phyloP scores from a whole-genome alignment of 2,888 invertebrate species.

The Ptychoptera contaminata region DNA sequence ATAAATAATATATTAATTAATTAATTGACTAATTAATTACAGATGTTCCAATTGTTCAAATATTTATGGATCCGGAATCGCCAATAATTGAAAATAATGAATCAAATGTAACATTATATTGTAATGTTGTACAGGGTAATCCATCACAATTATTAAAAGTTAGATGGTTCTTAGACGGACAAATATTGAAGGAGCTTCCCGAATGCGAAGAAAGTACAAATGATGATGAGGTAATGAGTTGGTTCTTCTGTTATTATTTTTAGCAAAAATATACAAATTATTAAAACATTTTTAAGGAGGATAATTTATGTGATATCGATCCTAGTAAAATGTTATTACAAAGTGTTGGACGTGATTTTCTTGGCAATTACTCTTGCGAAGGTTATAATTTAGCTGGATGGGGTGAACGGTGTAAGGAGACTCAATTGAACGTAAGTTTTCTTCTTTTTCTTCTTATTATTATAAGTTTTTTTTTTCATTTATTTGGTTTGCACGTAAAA shows the following conservation, averaged over 20 bases:
- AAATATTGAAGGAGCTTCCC: slow-evolving; percentile 68
- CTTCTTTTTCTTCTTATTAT: slow-evolving; percentile 24
- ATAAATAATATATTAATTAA: slow-evolving; percentile 4
- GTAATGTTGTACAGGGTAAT: slow-evolving; percentile 66
- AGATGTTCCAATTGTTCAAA: slow-evolving; percentile 66
- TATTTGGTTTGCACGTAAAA: no score
- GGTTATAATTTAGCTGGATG: slow-evolving; percentile 81
- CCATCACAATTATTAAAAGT: slow-evolving; percentile 57
- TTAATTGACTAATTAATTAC: slow-evolving; percentile 18
- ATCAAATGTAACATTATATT: slow-evolving; percentile 65
- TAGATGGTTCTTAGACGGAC: slow-evolving; percentile 74
- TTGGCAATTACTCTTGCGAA: slow-evolving; percentile 87
- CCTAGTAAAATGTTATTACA: slow-evolving; percentile 72
- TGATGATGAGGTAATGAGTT: slow-evolving; percentile 2
- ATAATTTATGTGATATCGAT: slow-evolving; percentile 67
- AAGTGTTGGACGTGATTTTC: slow-evolving; percentile 73
- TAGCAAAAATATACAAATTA: no score
- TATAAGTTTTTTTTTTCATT: slow-evolving; percentile 39
- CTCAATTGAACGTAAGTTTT: slow-evolving; percentile 54
- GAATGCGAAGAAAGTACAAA: slow-evolving; percentile 39
- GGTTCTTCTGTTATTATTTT: no score
- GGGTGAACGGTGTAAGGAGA: slow-evolving; percentile 63
- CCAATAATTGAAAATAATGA: slow-evolving; percentile 66
- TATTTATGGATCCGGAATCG: slow-evolving; percentile 58
- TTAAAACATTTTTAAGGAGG: slow-evolving; percentile 18